phyloP scores from a whole-genome alignment of 2,888 invertebrate genomes.

The Sepiola atlantica region DNA sequence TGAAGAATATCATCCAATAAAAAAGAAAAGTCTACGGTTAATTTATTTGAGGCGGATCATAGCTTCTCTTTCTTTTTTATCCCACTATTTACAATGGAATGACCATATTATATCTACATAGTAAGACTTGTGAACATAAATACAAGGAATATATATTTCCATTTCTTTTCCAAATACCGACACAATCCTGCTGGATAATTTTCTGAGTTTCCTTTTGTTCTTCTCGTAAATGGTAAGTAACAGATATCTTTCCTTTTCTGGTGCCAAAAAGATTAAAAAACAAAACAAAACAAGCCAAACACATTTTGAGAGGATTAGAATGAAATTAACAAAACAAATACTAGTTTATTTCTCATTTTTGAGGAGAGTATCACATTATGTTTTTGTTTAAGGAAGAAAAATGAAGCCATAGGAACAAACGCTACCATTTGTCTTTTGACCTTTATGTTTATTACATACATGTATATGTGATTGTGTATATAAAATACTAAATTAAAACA shows the following conservation, averaged over 20 bases:
- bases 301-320: background rate
- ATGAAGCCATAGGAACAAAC: background rate
- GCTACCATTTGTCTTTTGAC: too few species aligned
- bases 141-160: background rate
- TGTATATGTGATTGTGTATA: too few species aligned
- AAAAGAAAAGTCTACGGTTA: background rate
- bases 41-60: conserved; percentile 19
- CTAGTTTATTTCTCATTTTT: background rate
- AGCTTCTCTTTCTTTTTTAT: background rate
- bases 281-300: background rate
- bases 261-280: background rate
- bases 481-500: too few species aligned
- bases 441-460: too few species aligned
- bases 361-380: background rate
- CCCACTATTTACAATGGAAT: background rate
- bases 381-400: background rate
- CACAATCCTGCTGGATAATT: background rate
- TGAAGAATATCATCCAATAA: background rate
- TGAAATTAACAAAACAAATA: background rate
- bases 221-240: background rate
- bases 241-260: background rate
- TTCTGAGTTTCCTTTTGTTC: background rate
- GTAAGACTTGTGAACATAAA: background rate
- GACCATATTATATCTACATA: conserved; percentile 4
- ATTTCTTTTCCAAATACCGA: background rate